Evolutionary conservation across 2,113 vertebrate species (phyloP), one percentile per base, ranked within the genome.

Genomic region (Daubentonia madagascariensis): DNA sequence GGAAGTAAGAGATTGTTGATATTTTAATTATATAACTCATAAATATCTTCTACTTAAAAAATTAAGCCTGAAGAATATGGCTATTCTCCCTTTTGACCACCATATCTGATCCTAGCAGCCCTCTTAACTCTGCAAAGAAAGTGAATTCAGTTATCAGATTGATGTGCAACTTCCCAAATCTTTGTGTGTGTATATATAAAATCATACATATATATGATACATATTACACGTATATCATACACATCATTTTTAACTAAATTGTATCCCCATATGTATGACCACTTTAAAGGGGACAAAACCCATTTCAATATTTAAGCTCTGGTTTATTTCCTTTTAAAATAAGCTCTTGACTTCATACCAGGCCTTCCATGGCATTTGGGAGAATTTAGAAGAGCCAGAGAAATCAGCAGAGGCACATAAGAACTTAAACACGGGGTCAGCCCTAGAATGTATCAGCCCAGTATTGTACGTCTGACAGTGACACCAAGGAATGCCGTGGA

Each of bases 311-410:
- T 84, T 83, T 84, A 94, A 85, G 10, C 89, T 89, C 59, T 43
- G 5, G 13, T 48, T 94, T 32, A 72, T 40, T 92, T 95, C 45
- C 40, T 94, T 95, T 87, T 54, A 76, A 94, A 91, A 89, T 90
- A 89, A 93, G 18, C 11, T 86, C 6, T 84, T 93, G 45, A 45
- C n/a, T 84, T 93, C n/a, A 86, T n/a, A 52, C 43, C 50, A 85
- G 57, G 17, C 25, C 61, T 89, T 70, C 61, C 25, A 28, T 12
- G 37, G 32, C 9, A 3, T 93, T 68, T 85, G 25, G 28, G 17
- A 87, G 48, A 91, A 96, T 50, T 83, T 37, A 89, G 59, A 84
- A 12, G 8, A 84, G 20, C 23, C 43, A 48, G 48, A 93, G 61
- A 93, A 59, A 87, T 45, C 2, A 67, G 11, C 17, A 89, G 54